phyloP scores from a whole-genome alignment of 2,113 vertebrate genomes.

The Rallus limicola region DNA sequence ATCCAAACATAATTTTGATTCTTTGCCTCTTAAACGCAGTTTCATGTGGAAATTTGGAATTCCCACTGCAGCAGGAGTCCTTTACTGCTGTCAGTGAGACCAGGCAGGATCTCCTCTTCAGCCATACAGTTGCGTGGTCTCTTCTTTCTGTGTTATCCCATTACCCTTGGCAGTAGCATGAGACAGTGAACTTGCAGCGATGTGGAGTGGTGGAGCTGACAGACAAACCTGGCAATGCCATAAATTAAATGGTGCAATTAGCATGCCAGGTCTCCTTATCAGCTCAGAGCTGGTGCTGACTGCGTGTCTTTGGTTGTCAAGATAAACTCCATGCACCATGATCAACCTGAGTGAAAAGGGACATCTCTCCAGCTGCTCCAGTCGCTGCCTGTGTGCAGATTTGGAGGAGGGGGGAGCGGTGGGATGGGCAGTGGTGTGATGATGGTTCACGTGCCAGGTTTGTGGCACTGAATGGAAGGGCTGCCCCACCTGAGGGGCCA shows the following conservation, averaged over 20 bases:
- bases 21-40: too few species aligned
- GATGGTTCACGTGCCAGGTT: neutral
- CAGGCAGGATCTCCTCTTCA: too few species aligned
- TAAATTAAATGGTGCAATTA: neutral
- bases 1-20: too few species aligned
- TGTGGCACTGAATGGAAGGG: rapidly evolving
- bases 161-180: too few species aligned
- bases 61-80: too few species aligned
- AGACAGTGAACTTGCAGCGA: too few species aligned
- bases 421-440: rapidly evolving
- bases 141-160: too few species aligned
- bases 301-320: neutral
- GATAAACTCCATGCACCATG: neutral
- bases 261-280: neutral
- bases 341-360: neutral
- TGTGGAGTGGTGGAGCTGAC: neutral
- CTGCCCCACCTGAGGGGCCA: neutral
- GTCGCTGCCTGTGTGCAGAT: rapidly evolving
- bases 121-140: too few species aligned
- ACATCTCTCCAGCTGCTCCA: neutral
- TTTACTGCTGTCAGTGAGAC: too few species aligned
- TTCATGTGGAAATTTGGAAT: too few species aligned
- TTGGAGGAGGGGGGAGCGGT: neutral
- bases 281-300: neutral
- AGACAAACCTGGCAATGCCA: neutral